These are phyloP conservation scores for Nomada fabriciana DNA, from an alignment of 2,888 invertebrate genomes.

Conservation along the genomic window DNA sequence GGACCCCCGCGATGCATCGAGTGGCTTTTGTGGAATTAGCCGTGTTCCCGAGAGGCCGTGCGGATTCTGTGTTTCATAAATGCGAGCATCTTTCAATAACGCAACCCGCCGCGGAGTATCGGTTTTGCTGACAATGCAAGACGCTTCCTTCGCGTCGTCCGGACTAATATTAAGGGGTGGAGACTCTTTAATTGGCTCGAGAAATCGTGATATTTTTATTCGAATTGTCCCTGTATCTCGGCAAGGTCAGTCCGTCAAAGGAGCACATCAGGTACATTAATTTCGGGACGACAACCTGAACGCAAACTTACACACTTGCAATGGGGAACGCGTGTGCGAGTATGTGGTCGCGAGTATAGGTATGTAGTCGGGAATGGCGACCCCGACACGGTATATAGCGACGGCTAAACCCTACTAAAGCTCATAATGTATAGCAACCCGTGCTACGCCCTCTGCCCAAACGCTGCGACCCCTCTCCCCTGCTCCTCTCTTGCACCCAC, in stretches of 20 bases:
- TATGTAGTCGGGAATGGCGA: constrained; percentile 74
- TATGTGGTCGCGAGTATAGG: constrained; percentile 45
- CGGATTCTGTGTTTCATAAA: constrained; percentile 11
- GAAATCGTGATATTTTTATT: constrained; percentile 35
- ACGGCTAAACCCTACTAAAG: constrained; percentile 78
- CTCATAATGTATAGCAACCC: constrained; percentile 78
- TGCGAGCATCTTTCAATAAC: constrained; percentile 16
- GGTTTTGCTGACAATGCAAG: background rate
- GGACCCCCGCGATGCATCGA: background rate
- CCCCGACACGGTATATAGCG: constrained; percentile 76
- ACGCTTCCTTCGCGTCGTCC: background rate
- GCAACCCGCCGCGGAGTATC: background rate
- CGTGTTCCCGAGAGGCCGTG: background rate
- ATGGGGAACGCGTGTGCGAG: constrained; percentile 19
- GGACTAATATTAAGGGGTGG: background rate
- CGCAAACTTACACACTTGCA: constrained; percentile 48
- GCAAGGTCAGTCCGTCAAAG: constrained; percentile 39
- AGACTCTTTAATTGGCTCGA: background rate
- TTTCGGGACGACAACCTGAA: constrained; percentile 49
- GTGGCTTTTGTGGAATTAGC: constrained; percentile 24
- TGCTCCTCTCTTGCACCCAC: constrained; percentile 9
- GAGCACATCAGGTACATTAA: constrained; percentile 48
- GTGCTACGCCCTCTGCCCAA: constrained; percentile 71
- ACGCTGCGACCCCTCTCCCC: constrained; percentile 51
- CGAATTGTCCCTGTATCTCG: constrained; percentile 10